These are phyloP conservation scores for Dolichotis patagonum DNA, from an alignment of 2,113 vertebrate species.

Conservation along the genomic window DNA sequence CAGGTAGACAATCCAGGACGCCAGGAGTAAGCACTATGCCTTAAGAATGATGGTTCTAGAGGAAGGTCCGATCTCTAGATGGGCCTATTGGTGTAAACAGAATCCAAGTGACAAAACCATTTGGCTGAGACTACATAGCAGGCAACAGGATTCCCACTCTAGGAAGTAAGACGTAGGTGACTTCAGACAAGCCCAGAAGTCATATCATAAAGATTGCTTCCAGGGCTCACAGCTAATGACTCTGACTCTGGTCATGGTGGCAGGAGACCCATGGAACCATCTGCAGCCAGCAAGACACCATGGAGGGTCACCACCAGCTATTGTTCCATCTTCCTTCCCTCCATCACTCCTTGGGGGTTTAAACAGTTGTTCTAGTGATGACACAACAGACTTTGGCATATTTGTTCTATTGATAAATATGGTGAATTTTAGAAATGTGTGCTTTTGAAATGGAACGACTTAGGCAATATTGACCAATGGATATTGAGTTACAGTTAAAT, in stretches of 20 bases:
- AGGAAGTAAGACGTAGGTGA: neutral
- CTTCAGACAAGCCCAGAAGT: neutral
- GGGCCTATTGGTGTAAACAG: neutral
- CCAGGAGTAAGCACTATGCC: neutral
- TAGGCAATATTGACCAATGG: neutral
- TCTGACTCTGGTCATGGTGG: neutral
- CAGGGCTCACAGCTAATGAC: neutral
- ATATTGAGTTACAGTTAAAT: neutral
- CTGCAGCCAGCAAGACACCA: neutral
- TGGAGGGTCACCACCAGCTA: neutral
- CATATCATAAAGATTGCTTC: neutral
- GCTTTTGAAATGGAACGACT: constrained; percentile 11
- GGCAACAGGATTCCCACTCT: neutral
- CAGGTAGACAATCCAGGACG: neutral
- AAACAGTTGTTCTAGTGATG: constrained; percentile 15
- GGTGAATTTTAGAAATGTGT: neutral
- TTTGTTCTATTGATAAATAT: neutral
- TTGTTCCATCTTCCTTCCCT: neutral
- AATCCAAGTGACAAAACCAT: neutral
- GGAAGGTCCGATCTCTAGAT: neutral
- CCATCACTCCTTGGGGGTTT: neutral
- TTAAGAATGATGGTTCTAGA: neutral
- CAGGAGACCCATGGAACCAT: neutral
- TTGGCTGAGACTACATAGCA: neutral
- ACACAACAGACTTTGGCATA: neutral